Evolutionary conservation across 2,888 invertebrate species (phyloP), one percentile per base, ranked within the genome.

Genomic region (Carcina quercana): DNA sequence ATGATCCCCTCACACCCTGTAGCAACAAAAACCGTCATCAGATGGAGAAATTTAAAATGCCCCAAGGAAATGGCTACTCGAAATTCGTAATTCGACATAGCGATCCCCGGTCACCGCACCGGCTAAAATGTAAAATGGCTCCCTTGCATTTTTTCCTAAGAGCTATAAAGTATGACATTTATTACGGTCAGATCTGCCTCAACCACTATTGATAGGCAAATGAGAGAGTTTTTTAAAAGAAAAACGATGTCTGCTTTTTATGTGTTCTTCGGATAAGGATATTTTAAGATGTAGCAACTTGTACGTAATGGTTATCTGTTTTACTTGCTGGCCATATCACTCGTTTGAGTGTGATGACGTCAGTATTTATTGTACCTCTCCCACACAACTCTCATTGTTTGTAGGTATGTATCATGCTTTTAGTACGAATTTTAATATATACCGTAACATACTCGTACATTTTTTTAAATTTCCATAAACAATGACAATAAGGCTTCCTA

Each of bases 191-290:
- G 75, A 82, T 82, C 79, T 80, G 78, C 79, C 75, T 71, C 70
- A 70, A 79, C 73, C 83, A 83, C 83, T 82, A 83, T 83, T 82
- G 83, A 82, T 82, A 83, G 83, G 82, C 83, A 83, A 83, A 83
- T 82, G 83, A 82, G 82, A 79, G 80, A 82, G 74, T 75, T 79
- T 83, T 82, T 82, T 83, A 82, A 83, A 82, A 82, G 82, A 83
- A 75, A 82, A 83, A 82, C 83, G 80, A 78, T 82, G 83, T 82
- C 83, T 83, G 83, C 63, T 75, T 82, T 83, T 83, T 83, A 83
- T 83, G 83, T 76, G 76, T 75, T 75, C 74, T 71, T 67, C 66
- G 72, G 68, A 71, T 73, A 75, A 74, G 71, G 69, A 71, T 37
- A 71, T 68, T 76, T 71, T 66, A 68, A 68, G 63, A 64, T 61